These are phyloP conservation scores for Latrodectus elegans DNA, from an alignment of 2,888 invertebrate species.

Conservation along the genomic window DNA sequence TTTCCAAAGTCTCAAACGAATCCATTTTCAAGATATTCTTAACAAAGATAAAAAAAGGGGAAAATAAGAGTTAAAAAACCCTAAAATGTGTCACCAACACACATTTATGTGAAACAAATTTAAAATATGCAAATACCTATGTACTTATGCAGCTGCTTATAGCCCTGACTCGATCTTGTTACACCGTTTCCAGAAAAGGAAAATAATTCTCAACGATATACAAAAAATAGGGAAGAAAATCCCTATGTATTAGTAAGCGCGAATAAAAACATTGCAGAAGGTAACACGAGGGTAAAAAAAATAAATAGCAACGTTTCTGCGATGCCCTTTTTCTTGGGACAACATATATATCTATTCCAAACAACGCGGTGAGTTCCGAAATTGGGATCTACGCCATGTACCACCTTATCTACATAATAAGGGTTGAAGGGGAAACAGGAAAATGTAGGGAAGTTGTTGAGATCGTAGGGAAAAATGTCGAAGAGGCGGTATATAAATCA, in stretches of 20 bases:
- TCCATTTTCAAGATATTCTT: too few relatives aligned
- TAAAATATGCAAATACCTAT: too few relatives aligned
- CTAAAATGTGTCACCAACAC: too few relatives aligned
- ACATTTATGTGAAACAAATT: too few relatives aligned
- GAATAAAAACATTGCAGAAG: too few relatives aligned
- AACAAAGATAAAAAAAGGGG: too few relatives aligned
- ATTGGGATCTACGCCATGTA: conserved; percentile 29
- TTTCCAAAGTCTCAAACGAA: too few relatives aligned
- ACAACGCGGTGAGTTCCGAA: conserved; percentile 38
- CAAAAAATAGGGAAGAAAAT: not conserved
- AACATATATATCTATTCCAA: conserved; percentile 26
- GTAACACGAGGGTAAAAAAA: not conserved
- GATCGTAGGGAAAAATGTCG: too few relatives aligned
- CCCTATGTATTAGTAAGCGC: not conserved
- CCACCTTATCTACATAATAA: conserved; percentile 42
- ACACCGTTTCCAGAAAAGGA: not conserved
- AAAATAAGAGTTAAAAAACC: too few relatives aligned
- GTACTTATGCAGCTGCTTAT: too few relatives aligned
- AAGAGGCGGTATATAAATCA: conserved; percentile 36
- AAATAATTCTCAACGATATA: not conserved
- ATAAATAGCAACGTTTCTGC: not conserved
- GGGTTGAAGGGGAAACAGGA: conserved; percentile 1
- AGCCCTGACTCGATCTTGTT: too few relatives aligned
- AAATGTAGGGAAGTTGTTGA: conserved; percentile 9
- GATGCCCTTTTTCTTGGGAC: not conserved